Evolutionary conservation across 2,113 vertebrate species (phyloP).

Genomic region (Strigops habroptila): DNA sequence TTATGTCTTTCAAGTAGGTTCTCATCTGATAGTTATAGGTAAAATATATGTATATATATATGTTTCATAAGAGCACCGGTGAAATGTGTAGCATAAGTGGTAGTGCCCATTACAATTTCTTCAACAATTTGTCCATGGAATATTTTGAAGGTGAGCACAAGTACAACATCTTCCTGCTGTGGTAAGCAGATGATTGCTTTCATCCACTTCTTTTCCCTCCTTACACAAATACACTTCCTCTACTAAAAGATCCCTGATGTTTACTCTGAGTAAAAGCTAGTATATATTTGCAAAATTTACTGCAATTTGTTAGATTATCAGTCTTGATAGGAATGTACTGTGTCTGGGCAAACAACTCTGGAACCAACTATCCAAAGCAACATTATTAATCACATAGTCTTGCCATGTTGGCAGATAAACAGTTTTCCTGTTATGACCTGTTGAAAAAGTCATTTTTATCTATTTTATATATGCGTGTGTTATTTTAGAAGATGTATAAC

Average conservation of each 20-base stretch:
- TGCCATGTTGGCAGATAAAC: neutral
- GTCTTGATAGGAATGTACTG: neutral
- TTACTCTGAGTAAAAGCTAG: neutral
- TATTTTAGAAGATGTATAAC: neutral
- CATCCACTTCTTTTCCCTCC: neutral
- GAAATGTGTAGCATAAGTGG: neutral
- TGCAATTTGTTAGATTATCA: neutral
- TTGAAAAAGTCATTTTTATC: neutral
- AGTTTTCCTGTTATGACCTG: neutral
- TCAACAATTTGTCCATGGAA: neutral
- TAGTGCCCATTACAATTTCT: neutral
- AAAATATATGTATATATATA: neutral
- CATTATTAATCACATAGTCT: neutral
- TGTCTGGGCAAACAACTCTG: neutral
- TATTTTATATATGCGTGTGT: neutral
- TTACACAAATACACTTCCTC: neutral
- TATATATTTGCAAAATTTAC: neutral
- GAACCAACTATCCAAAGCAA: neutral
- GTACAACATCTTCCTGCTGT: neutral
- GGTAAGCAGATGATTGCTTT: neutral
- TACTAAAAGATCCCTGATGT: neutral
- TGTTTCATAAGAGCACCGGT: neutral
- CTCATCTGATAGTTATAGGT: neutral
- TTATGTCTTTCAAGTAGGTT: neutral
- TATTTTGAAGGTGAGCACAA: neutral